phyloP scores from a whole-genome alignment of 2,888 invertebrate genomes.

The Euclidia mi region DNA sequence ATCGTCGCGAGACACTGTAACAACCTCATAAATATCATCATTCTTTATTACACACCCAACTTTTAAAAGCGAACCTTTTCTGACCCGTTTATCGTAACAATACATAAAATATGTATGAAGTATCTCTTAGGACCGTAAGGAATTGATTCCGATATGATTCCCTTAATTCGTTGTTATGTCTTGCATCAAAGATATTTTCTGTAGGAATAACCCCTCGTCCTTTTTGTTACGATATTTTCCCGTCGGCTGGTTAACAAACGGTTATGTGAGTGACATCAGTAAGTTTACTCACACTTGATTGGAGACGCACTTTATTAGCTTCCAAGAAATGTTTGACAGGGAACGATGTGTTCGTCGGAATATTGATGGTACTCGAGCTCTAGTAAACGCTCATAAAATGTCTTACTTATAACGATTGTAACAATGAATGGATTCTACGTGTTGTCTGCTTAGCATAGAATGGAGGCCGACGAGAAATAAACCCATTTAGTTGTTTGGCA shows the following conservation, averaged over 20 bases:
- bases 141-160: slow-evolving; percentile 23
- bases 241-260: slow-evolving; percentile 17
- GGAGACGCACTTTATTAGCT: slow-evolving; percentile 35
- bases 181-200: slow-evolving; percentile 20
- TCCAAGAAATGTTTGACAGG: slow-evolving; percentile 34
- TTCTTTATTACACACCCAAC: slow-evolving; percentile 15
- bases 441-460: slow-evolving; percentile 2
- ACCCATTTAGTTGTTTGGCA: neutral
- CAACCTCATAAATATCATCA: slow-evolving; percentile 26
- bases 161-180: slow-evolving; percentile 16
- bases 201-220: slow-evolving; percentile 10
- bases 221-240: slow-evolving; percentile 31
- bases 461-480: neutral
- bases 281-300: slow-evolving; percentile 37
- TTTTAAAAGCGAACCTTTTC: slow-evolving; percentile 11
- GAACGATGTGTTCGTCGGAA: slow-evolving; percentile 21
- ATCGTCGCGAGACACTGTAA: slow-evolving; percentile 95
- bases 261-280: slow-evolving; percentile 27
- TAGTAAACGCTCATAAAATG: slow-evolving; percentile 9
- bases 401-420: slow-evolving; percentile 6
- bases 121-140: slow-evolving; percentile 7
- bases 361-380: slow-evolving; percentile 16
- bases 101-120: slow-evolving; percentile 15
- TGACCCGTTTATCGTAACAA: slow-evolving; percentile 10
- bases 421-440: slow-evolving; percentile 1